These are phyloP conservation scores for Enteromius afrohamiltoni DNA, from an alignment of 2,797 vertebrate genomes.

Conservation along the genomic window DNA sequence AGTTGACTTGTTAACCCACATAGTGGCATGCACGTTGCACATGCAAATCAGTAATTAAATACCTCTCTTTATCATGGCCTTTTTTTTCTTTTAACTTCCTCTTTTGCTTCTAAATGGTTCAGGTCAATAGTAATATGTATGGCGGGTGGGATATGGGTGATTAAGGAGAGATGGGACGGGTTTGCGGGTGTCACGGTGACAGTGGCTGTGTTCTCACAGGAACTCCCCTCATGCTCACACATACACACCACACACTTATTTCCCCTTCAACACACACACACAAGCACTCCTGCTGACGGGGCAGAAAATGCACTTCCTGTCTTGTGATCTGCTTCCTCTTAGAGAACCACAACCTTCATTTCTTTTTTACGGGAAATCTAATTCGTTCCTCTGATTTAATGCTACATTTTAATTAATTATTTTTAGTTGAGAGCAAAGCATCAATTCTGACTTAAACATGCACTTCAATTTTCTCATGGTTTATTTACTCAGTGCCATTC, in stretches of 20 bases:
- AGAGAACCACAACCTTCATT: neutral
- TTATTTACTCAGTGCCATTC: neutral
- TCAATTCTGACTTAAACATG: neutral
- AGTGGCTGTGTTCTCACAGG: constrained; percentile 54
- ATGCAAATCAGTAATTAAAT: constrained; percentile 86
- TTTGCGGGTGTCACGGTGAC: constrained; percentile 64
- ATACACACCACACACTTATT: constrained; percentile 37
- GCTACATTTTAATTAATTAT: constrained; percentile 9
- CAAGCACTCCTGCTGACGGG: constrained; percentile 2
- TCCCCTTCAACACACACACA: constrained; percentile 35
- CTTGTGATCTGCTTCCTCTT: constrained; percentile 15
- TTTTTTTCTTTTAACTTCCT: constrained; percentile 66
- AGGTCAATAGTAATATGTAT: constrained; percentile 68
- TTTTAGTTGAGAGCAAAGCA: neutral
- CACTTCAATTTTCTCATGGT: neutral
- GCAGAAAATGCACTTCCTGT: constrained; percentile 38
- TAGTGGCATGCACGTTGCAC: constrained; percentile 86
- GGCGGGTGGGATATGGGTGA: constrained; percentile 47
- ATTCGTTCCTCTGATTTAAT: neutral
- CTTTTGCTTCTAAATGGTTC: constrained; percentile 76
- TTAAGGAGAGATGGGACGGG: constrained; percentile 38
- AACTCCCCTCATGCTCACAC: constrained; percentile 31
- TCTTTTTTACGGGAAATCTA: neutral
- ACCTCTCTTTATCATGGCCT: constrained; percentile 77
- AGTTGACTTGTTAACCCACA: constrained; percentile 83